Evolutionary conservation across 2,797 vertebrate genomes (phyloP).

Genomic region (Lepilemur septentrionalis): DNA sequence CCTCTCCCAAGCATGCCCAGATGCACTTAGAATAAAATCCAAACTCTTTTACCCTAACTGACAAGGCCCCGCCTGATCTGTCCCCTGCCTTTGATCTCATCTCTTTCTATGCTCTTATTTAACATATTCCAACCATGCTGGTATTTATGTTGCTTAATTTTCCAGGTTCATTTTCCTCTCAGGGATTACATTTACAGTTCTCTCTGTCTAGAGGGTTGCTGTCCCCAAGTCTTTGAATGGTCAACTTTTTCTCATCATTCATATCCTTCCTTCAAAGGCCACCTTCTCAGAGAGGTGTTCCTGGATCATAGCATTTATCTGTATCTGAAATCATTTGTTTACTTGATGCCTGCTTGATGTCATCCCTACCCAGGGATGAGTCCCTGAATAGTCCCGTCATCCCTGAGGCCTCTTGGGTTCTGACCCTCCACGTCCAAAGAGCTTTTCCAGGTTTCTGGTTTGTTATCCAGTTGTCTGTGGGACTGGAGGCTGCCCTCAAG

Average conservation of each 20-base stretch:
- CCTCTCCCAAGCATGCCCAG: neutral
- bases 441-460: neutral
- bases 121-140: neutral
- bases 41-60: neutral
- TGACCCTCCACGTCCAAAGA: neutral
- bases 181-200: neutral
- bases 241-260: neutral
- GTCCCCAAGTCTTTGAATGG: neutral
- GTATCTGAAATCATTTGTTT: neutral
- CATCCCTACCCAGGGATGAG: neutral
- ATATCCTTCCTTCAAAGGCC: neutral
- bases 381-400: neutral
- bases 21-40: neutral
- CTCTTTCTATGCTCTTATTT: neutral
- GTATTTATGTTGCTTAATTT: neutral
- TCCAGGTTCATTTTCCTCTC: neutral
- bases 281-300: neutral
- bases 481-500: neutral
- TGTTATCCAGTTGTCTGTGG: neutral
- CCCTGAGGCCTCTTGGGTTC: neutral
- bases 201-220: neutral
- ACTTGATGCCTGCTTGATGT: neutral
- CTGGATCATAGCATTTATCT: neutral
- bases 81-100: neutral
- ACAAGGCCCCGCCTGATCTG: neutral